Evolutionary conservation across 2,113 vertebrate genomes (phyloP), one percentile per base, ranked within the genome.

Genomic region (Nothoprocta pentlandii): DNA sequence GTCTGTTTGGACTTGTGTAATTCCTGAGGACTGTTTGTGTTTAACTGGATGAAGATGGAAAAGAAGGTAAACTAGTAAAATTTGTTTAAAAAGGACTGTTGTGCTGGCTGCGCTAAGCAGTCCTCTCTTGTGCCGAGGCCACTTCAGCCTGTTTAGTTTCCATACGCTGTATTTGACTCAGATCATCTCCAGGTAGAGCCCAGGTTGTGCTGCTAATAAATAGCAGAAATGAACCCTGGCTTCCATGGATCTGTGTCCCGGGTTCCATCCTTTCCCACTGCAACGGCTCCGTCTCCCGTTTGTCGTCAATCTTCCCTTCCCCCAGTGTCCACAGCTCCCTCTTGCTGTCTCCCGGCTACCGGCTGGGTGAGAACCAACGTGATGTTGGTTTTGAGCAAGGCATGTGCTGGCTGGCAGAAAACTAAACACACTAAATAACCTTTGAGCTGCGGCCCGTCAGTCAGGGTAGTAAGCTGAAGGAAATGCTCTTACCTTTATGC

Each of bases 391-490:
- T 85, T 61, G 62, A 92, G 77, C 53, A 61, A 36, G 87, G 64
- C 80, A 39, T 71, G 67, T 84, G 51, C 83, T 86, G 61, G 61
- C 85, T 88, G 83, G 82, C 85, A 86, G 83, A 78, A 93, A 90
- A 92, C 66, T 81, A 68, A 84, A 80, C 62, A 58, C 53, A 78
- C 81, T 64, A 93, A 93, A 85, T 79, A 94, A 92, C 80, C 66
- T 93, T 84, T 90, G 92, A 95, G 90, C 80, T 90, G 66, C 83
- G 90, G 85, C 30, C 47, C 88, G 88, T 68, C 62, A 61, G 83
- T 87, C 66, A 61, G 2, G 1, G 80, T 3, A 75, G 34, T 34
- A 71, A 61, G 64, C 44, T 58, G 73, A 81, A 84, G 66, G 69
- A 96, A 89, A 59, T 41, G 58, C 8, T 47, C 59, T 90, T 91